Evolutionary conservation across 1,140 invertebrate genomes (phyloP).

Genomic region (Drosophila grimshawi): DNA sequence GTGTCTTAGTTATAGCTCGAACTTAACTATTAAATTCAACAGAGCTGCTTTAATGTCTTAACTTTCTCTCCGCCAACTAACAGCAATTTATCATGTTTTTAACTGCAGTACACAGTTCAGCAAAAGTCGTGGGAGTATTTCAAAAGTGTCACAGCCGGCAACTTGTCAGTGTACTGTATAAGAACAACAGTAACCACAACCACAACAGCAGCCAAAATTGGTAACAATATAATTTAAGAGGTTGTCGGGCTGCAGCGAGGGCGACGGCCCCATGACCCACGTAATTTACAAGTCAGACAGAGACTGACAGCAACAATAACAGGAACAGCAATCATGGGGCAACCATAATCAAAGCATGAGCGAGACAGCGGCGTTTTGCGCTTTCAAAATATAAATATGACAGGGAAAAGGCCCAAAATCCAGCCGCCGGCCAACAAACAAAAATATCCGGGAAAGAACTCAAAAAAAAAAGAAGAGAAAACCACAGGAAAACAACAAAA

Average conservation of each 20-base stretch:
- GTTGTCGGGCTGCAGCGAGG: constrained; percentile 25
- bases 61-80: background rate
- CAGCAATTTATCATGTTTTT: constrained; percentile 44
- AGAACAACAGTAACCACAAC: constrained; percentile 31
- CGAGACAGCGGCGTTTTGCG: constrained; percentile 15
- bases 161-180: constrained; percentile 20
- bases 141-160: constrained; percentile 41
- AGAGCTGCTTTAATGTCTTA: constrained; percentile 30
- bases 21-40: constrained; percentile 15
- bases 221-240: constrained; percentile 76
- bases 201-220: constrained; percentile 32
- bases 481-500: constrained; percentile 22
- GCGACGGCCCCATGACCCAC: constrained; percentile 37
- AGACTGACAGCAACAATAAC: constrained; percentile 48
- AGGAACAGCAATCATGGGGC: constrained; percentile 7
- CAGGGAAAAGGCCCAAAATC: constrained; percentile 63
- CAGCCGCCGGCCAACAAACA: constrained; percentile 60
- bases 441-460: constrained; percentile 29
- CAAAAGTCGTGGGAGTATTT: constrained; percentile 28
- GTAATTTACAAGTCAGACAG: constrained; percentile 57
- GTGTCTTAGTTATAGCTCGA: background rate
- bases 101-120: constrained; percentile 42
- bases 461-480: constrained; percentile 12
- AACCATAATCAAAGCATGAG: background rate
- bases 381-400: constrained; percentile 61